These are phyloP conservation scores for Numenius phaeopus DNA, from an alignment of 2,797 vertebrate species.

Conservation along the genomic window DNA sequence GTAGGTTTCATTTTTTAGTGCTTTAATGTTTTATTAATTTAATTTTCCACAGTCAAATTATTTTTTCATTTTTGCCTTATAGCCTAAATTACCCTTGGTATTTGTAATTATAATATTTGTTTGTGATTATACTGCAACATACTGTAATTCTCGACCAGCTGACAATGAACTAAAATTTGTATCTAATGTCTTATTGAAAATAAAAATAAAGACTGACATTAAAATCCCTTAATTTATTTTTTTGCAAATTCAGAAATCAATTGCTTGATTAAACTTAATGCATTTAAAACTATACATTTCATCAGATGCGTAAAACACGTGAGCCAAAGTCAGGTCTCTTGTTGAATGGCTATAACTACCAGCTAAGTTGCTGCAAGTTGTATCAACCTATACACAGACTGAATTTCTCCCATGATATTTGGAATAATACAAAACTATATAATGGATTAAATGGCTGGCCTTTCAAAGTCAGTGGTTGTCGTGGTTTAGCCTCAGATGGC, in stretches of 20 bases:
- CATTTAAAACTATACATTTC: not conserved
- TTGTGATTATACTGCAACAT: conserved; percentile 50
- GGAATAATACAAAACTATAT: not conserved
- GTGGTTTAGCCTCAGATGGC: too few relatives aligned
- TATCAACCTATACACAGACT: not conserved
- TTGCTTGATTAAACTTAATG: conserved; percentile 10
- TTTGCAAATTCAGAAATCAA: conserved; percentile 15
- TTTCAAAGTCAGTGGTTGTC: not conserved
- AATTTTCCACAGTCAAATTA: conserved; percentile 49
- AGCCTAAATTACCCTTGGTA: conserved; percentile 57
- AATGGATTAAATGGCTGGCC: not conserved
- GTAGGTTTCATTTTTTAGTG: conserved; percentile 43
- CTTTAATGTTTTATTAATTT: conserved; percentile 75
- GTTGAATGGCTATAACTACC: not conserved
- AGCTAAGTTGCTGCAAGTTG: not conserved
- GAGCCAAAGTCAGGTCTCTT: not conserved
- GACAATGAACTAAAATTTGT: conserved; percentile 32
- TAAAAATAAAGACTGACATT: conserved; percentile 21
- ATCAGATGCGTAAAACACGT: not conserved
- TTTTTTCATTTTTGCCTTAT: conserved; percentile 59
- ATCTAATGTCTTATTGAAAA: not conserved
- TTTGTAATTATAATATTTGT: conserved; percentile 60
- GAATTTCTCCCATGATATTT: not conserved
- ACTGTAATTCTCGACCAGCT: conserved; percentile 2
- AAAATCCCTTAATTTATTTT: conserved; percentile 8